These are phyloP conservation scores for Daubentonia madagascariensis DNA, from an alignment of 2,113 vertebrate genomes.

Conservation along the genomic window DNA sequence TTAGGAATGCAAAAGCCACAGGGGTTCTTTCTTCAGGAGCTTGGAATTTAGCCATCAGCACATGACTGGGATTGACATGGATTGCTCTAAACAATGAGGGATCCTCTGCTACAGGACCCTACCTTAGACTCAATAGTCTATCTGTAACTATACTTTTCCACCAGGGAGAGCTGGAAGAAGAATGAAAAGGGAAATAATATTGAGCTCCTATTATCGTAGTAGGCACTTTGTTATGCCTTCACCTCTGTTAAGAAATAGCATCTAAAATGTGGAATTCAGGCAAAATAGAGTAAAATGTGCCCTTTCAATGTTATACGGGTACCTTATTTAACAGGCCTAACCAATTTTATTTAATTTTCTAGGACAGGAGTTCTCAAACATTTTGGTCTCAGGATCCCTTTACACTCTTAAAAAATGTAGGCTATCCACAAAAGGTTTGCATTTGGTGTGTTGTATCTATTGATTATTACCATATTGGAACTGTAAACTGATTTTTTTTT, in stretches of 20 bases:
- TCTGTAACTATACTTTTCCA: neutral
- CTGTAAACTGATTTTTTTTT: neutral
- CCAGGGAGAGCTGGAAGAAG: neutral
- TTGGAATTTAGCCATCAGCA: neutral
- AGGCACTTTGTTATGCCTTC: neutral
- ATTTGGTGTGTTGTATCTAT: neutral
- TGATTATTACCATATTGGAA: neutral
- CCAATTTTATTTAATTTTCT: neutral
- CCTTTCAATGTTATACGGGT: neutral
- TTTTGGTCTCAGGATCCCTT: neutral
- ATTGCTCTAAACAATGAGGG: neutral
- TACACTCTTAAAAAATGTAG: neutral
- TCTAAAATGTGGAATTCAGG: neutral
- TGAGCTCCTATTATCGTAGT: neutral
- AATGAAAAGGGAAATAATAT: neutral
- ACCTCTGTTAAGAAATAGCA: neutral
- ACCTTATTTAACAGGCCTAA: neutral
- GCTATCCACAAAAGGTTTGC: neutral
- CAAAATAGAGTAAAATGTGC: neutral
- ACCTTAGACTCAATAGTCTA: neutral
- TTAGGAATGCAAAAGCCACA: neutral
- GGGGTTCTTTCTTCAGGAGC: neutral
- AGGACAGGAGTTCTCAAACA: neutral
- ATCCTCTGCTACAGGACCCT: neutral
- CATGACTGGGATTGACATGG: neutral